phyloP scores from a whole-genome alignment of 2,888 invertebrate genomes.

The Acleris literana region DNA sequence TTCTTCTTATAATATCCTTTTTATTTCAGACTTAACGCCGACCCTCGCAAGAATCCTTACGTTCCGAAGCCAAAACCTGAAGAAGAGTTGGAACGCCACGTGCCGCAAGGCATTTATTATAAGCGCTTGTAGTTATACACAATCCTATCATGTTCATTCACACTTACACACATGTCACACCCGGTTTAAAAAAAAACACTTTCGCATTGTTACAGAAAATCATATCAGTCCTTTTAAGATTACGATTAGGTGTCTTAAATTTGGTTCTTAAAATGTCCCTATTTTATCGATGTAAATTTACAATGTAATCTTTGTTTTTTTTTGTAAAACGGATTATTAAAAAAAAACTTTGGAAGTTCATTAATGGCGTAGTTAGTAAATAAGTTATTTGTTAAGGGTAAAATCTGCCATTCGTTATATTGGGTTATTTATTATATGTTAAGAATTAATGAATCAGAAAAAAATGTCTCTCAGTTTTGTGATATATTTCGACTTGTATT shows the following conservation, averaged over 20 bases:
- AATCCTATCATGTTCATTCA: background rate
- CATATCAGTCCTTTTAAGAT: background rate
- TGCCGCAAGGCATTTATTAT: conserved; percentile 42
- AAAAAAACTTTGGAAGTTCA: background rate
- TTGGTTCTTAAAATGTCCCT: background rate
- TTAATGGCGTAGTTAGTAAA: background rate
- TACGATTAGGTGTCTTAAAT: background rate
- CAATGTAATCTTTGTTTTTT: too few relatives aligned
- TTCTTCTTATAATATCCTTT: background rate
- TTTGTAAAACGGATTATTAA: too few relatives aligned
- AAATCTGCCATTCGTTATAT: conserved; percentile 3
- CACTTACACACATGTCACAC: background rate
- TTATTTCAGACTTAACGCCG: conserved; percentile 88
- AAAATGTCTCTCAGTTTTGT: too few relatives aligned
- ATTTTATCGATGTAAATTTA: background rate
- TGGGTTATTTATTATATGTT: conserved; percentile 7
- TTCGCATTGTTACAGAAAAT: too few relatives aligned
- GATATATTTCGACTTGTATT: too few relatives aligned
- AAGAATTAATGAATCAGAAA: background rate
- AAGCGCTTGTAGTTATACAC: conserved; percentile 25
- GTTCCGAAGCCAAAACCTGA: conserved; percentile 88
- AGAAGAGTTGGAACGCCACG: conserved; percentile 53
- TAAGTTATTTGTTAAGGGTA: background rate
- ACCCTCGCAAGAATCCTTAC: conserved; percentile 92
- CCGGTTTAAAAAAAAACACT: too few relatives aligned